phyloP scores from a whole-genome alignment of 1,140 invertebrate species.

The Eubasilissa regina region DNA sequence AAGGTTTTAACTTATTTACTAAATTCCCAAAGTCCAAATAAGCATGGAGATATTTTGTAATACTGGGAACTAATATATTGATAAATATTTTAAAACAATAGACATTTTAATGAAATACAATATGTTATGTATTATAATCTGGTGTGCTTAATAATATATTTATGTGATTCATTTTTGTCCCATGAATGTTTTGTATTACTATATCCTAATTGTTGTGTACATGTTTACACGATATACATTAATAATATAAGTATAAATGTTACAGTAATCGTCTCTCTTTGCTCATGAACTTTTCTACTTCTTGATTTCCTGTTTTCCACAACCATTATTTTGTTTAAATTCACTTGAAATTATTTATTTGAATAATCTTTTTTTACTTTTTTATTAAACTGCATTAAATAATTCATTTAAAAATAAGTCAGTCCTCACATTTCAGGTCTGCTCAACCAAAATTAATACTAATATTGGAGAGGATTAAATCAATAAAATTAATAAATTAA shows the following conservation, averaged over 20 bases:
- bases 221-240: conserved; percentile 47
- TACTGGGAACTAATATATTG: not conserved
- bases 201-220: conserved; percentile 51
- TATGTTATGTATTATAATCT: conserved; percentile 43
- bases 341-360: too few species aligned
- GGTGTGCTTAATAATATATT: conserved; percentile 49
- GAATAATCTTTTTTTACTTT: too few species aligned
- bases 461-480: too few species aligned
- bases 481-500: too few species aligned
- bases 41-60: not conserved
- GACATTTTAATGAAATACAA: conserved; percentile 1
- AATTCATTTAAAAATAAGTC: too few species aligned
- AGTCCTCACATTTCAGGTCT: too few species aligned
- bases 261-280: conserved; percentile 40
- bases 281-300: not conserved
- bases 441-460: too few species aligned
- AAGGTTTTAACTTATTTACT: conserved; percentile 4
- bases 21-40: not conserved
- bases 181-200: conserved; percentile 53
- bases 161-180: conserved; percentile 50
- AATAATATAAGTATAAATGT: conserved; percentile 48
- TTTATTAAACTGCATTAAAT: too few species aligned
- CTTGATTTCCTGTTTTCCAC: not conserved
- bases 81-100: conserved; percentile 18
- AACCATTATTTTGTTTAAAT: not conserved